Evolutionary conservation across 1,140 invertebrate genomes (phyloP), one percentile per base, ranked within the genome.

Genomic region (Laupala kohalensis): DNA sequence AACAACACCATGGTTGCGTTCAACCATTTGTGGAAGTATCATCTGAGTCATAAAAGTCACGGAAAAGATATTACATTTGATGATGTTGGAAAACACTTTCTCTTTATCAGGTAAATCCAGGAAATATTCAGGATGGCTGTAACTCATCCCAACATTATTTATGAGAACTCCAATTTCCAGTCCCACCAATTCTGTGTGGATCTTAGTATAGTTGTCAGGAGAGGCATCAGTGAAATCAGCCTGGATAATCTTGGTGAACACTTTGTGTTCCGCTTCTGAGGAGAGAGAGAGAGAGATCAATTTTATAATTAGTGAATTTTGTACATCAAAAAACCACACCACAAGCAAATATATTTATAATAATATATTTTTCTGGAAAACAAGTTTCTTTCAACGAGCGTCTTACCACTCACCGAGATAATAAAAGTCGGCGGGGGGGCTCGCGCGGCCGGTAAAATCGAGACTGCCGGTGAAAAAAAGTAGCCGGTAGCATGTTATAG

Each of bases 71-170:
- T 90, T 90, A 28, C 87, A 79, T 75, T 86, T 83, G 23, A 87
- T 79, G 73, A 87, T 80, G 72, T 84, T 76, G 24, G 78, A 75
- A 28, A 80, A 78, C 27, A 82, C 71, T 67, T 75, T 77, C 71
- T 77, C 74, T 76, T 77, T 81, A 69, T 91, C 85, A 6, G 86
- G 83, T 1, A 92, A 78, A 19, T 90, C 85, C 1, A 91, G 81
- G 78, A 95, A 94, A 76, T 92, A 90, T 77, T 94, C 92, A 0
- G 96, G 96, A 80, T 93, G 87, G 0, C 88, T 83, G 80, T 97
- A 97, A 69, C 92, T 94, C 73, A 94, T 88, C 4, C 96, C 97
- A 0, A 97, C 96, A 83, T 98, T 99, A 80, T 99, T 99, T 5
- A 99, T 87, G 12, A 98, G 83, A 23, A 96, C 89, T 0, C 94